Percentiles rank a stretch among this genome's conserved stretches.
These are phyloP conservation scores for Leptinotarsa juncta DNA, from an alignment of 2,888 invertebrate genomes.

Conservation along the genomic window DNA sequence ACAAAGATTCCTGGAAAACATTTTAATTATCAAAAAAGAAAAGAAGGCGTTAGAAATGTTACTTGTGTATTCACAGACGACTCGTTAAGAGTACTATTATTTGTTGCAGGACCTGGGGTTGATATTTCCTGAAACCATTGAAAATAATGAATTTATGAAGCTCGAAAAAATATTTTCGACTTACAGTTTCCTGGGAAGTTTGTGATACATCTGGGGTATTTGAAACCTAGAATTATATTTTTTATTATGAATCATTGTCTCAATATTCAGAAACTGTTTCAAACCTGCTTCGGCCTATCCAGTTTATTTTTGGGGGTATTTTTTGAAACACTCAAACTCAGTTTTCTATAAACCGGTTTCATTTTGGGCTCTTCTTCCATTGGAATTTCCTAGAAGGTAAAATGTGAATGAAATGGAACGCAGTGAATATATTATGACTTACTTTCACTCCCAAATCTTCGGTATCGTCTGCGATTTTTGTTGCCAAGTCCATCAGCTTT, in stretches of 20 bases:
- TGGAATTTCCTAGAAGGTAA: constrained; percentile 37
- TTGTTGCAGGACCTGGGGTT: constrained; percentile 1
- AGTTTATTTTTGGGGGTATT: constrained; percentile 36
- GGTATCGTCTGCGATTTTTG: constrained; percentile 51
- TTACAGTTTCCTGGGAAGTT: constrained; percentile 17
- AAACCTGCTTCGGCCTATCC: constrained; percentile 34
- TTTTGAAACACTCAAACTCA: constrained; percentile 38
- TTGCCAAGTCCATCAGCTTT: constrained; percentile 69
- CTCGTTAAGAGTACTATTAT: constrained; percentile 1
- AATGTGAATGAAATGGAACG: background rate
- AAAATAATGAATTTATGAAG: background rate
- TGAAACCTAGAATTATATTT: background rate
- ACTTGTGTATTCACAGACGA: constrained; percentile 17
- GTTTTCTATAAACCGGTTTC: constrained; percentile 42
- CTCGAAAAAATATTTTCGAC: constrained; percentile 1
- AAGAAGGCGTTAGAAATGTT: background rate
- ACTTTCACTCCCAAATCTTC: constrained; percentile 44
- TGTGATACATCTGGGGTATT: constrained; percentile 23
- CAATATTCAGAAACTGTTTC: background rate
- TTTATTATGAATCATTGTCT: background rate
- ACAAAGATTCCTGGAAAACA: constrained; percentile 44
- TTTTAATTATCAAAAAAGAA: background rate
- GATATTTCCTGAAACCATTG: constrained; percentile 15
- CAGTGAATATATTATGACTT: constrained; percentile 15
- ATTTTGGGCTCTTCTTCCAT: constrained; percentile 32